Evolutionary conservation across 2,113 vertebrate genomes (phyloP), one percentile per base, ranked within the genome.

Genomic region (Apeltes quadracus): DNA sequence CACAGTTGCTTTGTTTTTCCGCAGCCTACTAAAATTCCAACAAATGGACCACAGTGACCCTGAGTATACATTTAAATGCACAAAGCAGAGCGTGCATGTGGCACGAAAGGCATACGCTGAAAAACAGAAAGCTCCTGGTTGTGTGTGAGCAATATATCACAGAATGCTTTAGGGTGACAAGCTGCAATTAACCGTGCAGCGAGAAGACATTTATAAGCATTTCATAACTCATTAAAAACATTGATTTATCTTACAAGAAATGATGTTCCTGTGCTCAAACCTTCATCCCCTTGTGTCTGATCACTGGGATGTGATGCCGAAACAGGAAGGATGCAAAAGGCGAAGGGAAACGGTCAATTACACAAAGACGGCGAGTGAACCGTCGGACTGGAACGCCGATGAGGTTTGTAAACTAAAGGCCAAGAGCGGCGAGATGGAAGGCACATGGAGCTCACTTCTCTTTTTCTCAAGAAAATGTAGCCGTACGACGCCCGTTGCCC

Each of bases 211-310:
- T 91, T 88, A 85, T 81, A 81, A 82, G 88, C 85, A 78, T 92
- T 90, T 88, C 86, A 88, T 90, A 92, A 90, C 88, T 92, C 89
- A 91, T 92, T 91, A 88, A 93, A 93, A 91, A 89, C 76, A 88
- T 91, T 86, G 92, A 91, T 91, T 85, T 90, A 89, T 91, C 86
- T 90, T 87, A 64, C 61, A 76, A 77, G 67, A 57, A 72, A 75
- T 61, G 27, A 27, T 70, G 39, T 72, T 85, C 78, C 88, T 67
- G 64, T 70, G 64, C 55, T 75, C 51, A 73, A 76, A 18, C 43
- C 8, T 48, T 25, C 25, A 23, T 23, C 57, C 41, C 22, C 38
- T 16, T 50, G n/a, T n/a, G n/a, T n/a, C n/a, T n/a, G n/a, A n/a
- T n/a, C n/a, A n/a, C n/a, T n/a, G n/a, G n/a, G n/a, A n/a, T n/a